Conservation (phyloP, 2,113 vertebrate genomes). For the Ailurus styani region DNA sequence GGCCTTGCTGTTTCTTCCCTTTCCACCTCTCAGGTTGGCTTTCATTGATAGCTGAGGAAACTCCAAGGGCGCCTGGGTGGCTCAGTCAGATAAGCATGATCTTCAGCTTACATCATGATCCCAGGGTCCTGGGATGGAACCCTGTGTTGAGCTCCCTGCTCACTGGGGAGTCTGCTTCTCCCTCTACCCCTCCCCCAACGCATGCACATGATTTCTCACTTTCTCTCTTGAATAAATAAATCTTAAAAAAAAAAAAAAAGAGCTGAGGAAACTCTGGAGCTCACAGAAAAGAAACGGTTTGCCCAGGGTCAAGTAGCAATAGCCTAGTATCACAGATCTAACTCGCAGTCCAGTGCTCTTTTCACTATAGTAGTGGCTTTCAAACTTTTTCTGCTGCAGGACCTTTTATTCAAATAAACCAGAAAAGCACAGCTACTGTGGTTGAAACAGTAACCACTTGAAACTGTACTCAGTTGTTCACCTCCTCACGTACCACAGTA, state of each 20-base stretch:
- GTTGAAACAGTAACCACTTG: neutral
- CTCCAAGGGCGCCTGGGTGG: neutral
- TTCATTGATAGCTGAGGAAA: neutral
- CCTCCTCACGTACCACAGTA: neutral
- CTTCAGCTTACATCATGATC: neutral
- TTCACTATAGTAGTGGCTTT: neutral
- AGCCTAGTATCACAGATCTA: neutral
- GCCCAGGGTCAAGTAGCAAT: neutral
- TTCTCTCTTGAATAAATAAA: neutral
- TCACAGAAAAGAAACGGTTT: conserved; percentile 10
- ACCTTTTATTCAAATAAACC: conserved; percentile 10
- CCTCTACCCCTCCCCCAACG: too few species aligned
- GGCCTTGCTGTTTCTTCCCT: too few species aligned
- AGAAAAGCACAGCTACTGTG: neutral
- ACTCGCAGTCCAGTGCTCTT: neutral
- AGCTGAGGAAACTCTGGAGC: neutral
- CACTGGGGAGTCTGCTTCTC: neutral
- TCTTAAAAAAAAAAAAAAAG: neutral
- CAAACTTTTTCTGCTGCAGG: neutral
- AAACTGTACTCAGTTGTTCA: neutral
- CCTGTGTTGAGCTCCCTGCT: neutral
- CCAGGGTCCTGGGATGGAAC: neutral
- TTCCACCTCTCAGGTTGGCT: neutral
- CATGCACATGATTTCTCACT: neutral
- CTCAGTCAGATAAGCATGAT: neutral